Base-by-base conservation (phyloP, 1,140 invertebrate species). In the Protaetia brevitarsis region DNA sequence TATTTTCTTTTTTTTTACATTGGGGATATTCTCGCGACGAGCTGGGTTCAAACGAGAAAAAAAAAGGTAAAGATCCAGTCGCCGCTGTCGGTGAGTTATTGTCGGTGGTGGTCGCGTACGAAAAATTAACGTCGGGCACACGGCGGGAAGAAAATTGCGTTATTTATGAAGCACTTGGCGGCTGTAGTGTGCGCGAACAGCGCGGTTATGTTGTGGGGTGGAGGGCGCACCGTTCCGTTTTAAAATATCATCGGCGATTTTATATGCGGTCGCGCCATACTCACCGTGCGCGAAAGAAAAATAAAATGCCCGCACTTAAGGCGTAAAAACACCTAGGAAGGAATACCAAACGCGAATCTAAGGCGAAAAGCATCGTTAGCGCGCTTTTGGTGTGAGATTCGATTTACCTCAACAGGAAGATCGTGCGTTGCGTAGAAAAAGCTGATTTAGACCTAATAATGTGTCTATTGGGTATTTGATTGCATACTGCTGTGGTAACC, bases 101-200 rank as follows among this genome's bases (percentile, higher is more conserved):
- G 41, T 19, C 41, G 41, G 3, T 51, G 11, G 13, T 34, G 13
- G 4, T 16, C 13, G 19, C 41, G 41, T 51, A 51, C 41, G 13
- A 51, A 51, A 51, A 51, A 51, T 51, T 51, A 51, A 51, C 41
- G 41, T 51, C 41, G 41, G 5, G 41, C 21, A 51, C 41, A 51
- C 41, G 21, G 41, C 41, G 16, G 41, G 41, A 51, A 51, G 41
- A 51, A 51, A 51, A 51, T 51, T 51, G 41, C 41, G 41, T 51
- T 51, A 51, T 51, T 51, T 51, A 51, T 51, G 41, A 51, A 51
- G 41, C 19, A 6, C 41, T 51, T 23, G 41, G 41, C 16, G 41
- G 13, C 8, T 34, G 31, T 34, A 8, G 31, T 34, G 31, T n/a
- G 13, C 31, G 31, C 8, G 8, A 34, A n/a, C 31, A 23, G 41